Evolutionary conservation across 2,888 invertebrate genomes (phyloP).

Genomic region (Dicycla oo): DNA sequence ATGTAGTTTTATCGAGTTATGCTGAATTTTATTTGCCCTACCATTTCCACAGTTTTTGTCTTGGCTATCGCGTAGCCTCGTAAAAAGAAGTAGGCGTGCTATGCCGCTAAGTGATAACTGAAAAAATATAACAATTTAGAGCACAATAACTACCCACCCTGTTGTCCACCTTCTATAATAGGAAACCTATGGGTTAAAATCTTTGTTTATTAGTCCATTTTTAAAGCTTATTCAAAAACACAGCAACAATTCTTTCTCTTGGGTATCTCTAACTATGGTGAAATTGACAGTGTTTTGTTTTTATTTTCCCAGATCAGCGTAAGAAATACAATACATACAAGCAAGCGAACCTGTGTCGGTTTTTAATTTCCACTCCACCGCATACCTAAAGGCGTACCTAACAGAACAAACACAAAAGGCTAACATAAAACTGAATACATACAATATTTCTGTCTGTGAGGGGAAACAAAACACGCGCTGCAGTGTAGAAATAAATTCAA

Average conservation of each 20-base stretch:
- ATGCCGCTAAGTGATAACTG: too few relatives aligned
- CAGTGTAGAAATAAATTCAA: slow-evolving; percentile 70
- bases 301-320: slow-evolving; percentile 11
- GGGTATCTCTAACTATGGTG: background rate
- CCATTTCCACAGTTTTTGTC: too few relatives aligned
- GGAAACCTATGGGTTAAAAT: background rate
- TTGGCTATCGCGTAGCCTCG: too few relatives aligned
- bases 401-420: slow-evolving; percentile 40
- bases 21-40: too few relatives aligned
- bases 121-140: too few relatives aligned
- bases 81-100: too few relatives aligned
- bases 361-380: slow-evolving; percentile 36
- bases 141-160: too few relatives aligned
- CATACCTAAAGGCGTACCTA: slow-evolving; percentile 31
- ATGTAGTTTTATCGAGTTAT: too few relatives aligned
- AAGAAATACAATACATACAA: slow-evolving; percentile 31
- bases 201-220: background rate
- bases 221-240: background rate
- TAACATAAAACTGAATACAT: slow-evolving; percentile 51
- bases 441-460: slow-evolving; percentile 56
- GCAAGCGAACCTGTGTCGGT: slow-evolving; percentile 14
- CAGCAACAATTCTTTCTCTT: background rate
- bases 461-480: slow-evolving; percentile 57
- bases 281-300: slow-evolving; percentile 12
- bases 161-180: background rate